Percentiles rank a stretch among this genome's conserved stretches.
Conservation (phyloP, 1,140 invertebrate genomes). For the Drosophila sechellia region DNA sequence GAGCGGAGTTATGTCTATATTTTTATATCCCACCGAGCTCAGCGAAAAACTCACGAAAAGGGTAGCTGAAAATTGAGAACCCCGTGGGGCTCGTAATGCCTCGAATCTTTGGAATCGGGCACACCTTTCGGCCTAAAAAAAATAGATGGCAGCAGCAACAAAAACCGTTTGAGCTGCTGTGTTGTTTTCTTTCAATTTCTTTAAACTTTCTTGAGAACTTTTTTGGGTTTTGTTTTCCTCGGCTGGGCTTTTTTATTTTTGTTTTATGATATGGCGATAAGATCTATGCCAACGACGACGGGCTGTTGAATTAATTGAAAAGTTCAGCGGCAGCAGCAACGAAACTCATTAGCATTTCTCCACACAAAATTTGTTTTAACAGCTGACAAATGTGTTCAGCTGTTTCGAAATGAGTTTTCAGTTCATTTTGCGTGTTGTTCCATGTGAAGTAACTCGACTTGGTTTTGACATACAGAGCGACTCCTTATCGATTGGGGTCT, state of each 20-base stretch:
- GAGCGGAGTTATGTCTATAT: constrained; percentile 47
- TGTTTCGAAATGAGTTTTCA: constrained; percentile 41
- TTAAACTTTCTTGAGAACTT: constrained; percentile 75
- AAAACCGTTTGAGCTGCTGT: constrained; percentile 54
- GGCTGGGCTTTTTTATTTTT: constrained; percentile 37
- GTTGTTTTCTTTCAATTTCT: constrained; percentile 57
- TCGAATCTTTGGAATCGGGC: constrained; percentile 56
- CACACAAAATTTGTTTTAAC: constrained; percentile 70
- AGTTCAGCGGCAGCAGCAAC: constrained; percentile 58
- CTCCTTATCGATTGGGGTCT: constrained; percentile 14
- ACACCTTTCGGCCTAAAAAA: constrained; percentile 59
- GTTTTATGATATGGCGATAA: constrained; percentile 75
- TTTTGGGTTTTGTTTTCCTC: constrained; percentile 26
- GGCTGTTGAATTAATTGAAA: constrained; percentile 79
- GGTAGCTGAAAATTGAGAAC: constrained; percentile 32
- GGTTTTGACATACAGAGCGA: constrained; percentile 9
- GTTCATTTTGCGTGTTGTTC: constrained; percentile 49
- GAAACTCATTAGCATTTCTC: constrained; percentile 71
- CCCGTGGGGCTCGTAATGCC: constrained; percentile 51
- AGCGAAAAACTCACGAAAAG: constrained; percentile 21
- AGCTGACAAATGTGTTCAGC: constrained; percentile 69
- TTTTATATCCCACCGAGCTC: constrained; percentile 31
- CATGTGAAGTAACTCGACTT: constrained; percentile 52
- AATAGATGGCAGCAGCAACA: constrained; percentile 55
- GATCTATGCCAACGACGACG: constrained; percentile 68